Percentiles rank a stretch among this genome's conserved stretches.
Evolutionary conservation across 2,888 invertebrate species (phyloP).

Genomic region (Encarsia formosa): DNA sequence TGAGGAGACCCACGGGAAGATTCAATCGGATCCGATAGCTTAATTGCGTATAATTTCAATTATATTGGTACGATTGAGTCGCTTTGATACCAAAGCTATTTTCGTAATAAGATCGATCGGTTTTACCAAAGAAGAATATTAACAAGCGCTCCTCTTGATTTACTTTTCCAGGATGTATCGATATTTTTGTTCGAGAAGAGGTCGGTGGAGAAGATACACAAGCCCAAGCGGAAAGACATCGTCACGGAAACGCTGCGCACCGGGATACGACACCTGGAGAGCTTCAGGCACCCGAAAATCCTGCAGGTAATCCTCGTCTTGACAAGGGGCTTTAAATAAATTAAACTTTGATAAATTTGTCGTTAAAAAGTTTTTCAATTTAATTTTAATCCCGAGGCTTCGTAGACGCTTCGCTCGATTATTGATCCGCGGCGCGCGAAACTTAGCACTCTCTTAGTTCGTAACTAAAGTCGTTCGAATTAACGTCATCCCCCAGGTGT

Average conservation of each 20-base stretch:
- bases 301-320: slow-evolving; percentile 52
- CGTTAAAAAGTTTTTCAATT: not conserved
- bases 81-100: too few relatives aligned
- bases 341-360: not conserved
- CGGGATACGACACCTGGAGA: slow-evolving; percentile 75
- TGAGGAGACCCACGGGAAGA: too few relatives aligned
- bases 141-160: too few relatives aligned
- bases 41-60: too few relatives aligned
- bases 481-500: slow-evolving; percentile 22
- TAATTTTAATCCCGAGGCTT: too few relatives aligned
- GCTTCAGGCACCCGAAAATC: slow-evolving; percentile 81
- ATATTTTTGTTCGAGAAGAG: slow-evolving; percentile 92
- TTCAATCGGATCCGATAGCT: too few relatives aligned
- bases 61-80: too few relatives aligned
- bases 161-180: slow-evolving; percentile 74
- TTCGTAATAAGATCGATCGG: too few relatives aligned
- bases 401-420: too few relatives aligned
- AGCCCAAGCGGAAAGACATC: slow-evolving; percentile 87
- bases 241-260: slow-evolving; percentile 81
- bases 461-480: not conserved
- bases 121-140: too few relatives aligned
- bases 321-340: not conserved
- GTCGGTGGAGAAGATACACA: slow-evolving; percentile 86
- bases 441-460: not conserved
- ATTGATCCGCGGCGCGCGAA: too few relatives aligned